Conservation (phyloP, 1,140 invertebrate genomes). For the Nasonia vitripennis region DNA sequence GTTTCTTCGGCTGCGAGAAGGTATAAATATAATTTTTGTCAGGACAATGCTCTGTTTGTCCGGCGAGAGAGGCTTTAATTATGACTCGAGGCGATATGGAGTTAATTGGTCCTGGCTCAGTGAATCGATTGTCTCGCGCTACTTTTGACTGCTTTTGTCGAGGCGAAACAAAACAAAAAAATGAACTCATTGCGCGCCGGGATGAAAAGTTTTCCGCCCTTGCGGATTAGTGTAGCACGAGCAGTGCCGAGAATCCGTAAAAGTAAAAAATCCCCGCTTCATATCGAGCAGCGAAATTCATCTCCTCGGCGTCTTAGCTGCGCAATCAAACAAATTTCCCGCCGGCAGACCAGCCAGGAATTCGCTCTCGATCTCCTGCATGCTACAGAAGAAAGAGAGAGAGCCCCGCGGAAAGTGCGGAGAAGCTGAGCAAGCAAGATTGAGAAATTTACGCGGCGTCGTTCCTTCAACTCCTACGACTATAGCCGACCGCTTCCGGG, state of each 20-base stretch:
- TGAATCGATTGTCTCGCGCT: neutral
- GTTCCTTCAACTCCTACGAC: neutral
- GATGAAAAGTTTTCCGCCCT: no score
- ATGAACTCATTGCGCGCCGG: no score
- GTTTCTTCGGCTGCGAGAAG: neutral
- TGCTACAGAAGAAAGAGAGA: neutral
- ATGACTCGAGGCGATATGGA: neutral
- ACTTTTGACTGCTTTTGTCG: neutral
- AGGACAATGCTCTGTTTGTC: neutral
- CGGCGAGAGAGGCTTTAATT: neutral
- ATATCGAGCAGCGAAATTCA: neutral
- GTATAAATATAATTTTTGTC: neutral
- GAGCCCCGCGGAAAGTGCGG: neutral
- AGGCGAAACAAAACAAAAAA: neutral
- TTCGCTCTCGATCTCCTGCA: neutral
- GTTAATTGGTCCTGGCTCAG: neutral
- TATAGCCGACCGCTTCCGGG: neutral
- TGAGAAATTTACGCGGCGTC: conserved; percentile 32
- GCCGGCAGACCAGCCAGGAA: neutral
- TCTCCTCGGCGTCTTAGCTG: neutral
- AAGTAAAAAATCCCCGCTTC: neutral
- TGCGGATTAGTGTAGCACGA: no score
- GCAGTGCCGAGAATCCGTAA: neutral
- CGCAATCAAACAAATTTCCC: conserved; percentile 26
- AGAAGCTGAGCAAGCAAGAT: conserved; percentile 42